Evolutionary conservation across 2,888 invertebrate species (phyloP), one percentile per base, ranked within the genome.

Genomic region (Hemistola chrysoprasaria): DNA sequence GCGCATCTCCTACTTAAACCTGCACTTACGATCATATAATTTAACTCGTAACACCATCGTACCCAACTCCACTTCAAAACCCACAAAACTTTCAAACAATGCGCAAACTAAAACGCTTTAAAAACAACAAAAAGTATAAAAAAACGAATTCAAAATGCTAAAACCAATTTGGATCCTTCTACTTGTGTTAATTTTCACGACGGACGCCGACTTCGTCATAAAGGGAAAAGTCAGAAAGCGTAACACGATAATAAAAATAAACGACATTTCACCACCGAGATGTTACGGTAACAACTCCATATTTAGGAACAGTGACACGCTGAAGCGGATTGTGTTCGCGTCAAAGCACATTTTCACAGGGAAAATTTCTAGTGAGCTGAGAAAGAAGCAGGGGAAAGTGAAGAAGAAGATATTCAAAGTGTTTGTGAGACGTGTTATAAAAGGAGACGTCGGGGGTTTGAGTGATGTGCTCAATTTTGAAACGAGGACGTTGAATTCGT

Each of bases 331-430:
- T 56, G 83, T 86, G 59, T 61, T 67, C 42, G 65, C 74, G 39
- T 86, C 90, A 11, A 80, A 82, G 62, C 87, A 79, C 58, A 85
- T 90, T 72, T 88, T 90, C 58, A 88, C 88, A 11, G 90, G 88
- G 34, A 90, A 90, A 83, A 85, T 90, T 61, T 81, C 84, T 28
- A 75, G 74, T 56, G 76, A 79, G 43, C 70, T 71, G 48, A 77
- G 71, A 39, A 78, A 68, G 10, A 37, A 29, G 47, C 69, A 73
- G 39, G 75, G 75, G 42, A 77, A 74, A 62, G 65, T 59, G 40
- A 78, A 68, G 56, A 69, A 62, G 42, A 78, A 72, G 61, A 67
- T 88, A 55, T 86, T 77, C 41, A 90, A 86, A 78, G 84, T 89
- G 70, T 82, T 82, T 53, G 74, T 89, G 46, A 74, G 89, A 45